Evolutionary conservation across 2,113 vertebrate species (phyloP).

Genomic region (Channa maculata): DNA sequence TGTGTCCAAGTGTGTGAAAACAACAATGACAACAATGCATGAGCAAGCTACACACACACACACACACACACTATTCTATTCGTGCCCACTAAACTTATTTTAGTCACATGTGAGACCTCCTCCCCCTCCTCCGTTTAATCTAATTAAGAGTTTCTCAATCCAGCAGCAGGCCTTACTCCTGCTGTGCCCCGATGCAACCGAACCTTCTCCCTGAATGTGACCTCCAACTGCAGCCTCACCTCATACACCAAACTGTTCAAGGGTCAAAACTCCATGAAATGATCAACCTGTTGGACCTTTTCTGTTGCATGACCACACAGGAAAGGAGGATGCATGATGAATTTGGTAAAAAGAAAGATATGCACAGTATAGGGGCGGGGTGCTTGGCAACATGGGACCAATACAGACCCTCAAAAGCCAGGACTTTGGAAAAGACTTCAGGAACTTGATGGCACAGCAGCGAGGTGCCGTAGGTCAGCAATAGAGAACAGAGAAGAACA

Average conservation of each 20-base stretch:
- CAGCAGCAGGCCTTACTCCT: slow-evolving; percentile 60
- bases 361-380: neutral
- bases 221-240: neutral
- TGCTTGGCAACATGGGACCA: neutral
- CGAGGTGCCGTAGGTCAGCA: too few relatives aligned
- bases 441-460: too few relatives aligned
- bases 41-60: slow-evolving; percentile 6
- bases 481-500: too few relatives aligned
- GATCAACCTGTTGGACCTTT: neutral
- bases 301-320: neutral
- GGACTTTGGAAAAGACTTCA: too few relatives aligned
- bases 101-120: slow-evolving; percentile 49
- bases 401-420: too few relatives aligned
- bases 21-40: neutral
- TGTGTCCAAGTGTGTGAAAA: too few relatives aligned
- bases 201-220: slow-evolving; percentile 11
- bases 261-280: neutral
- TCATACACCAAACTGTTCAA: neutral
- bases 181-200: slow-evolving; percentile 40
- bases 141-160: slow-evolving; percentile 62
- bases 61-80: slow-evolving; percentile 12
- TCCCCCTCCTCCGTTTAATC: slow-evolving; percentile 70
- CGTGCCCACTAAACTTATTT: slow-evolving; percentile 69
- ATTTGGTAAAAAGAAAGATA: neutral
- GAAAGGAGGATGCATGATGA: neutral